phyloP scores from a whole-genome alignment of 2,113 vertebrate species.

The Felis chaus region DNA sequence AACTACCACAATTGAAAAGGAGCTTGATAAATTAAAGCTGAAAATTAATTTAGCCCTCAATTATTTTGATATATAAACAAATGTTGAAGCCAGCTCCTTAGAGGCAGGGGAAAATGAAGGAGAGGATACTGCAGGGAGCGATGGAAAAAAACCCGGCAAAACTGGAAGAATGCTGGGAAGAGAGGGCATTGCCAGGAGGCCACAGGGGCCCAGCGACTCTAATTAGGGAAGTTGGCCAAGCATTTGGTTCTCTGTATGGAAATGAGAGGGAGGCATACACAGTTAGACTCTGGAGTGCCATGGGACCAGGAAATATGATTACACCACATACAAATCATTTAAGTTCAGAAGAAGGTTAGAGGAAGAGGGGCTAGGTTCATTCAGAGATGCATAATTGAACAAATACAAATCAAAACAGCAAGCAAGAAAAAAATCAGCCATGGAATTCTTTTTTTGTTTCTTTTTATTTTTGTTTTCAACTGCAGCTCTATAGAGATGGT shows the following conservation, averaged over 20 bases:
- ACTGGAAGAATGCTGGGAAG: conserved; percentile 24
- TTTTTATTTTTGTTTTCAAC: conserved; percentile 5
- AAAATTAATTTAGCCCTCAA: conserved; percentile 79
- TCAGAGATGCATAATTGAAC: conserved; percentile 46
- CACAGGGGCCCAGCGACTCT: conserved; percentile 69
- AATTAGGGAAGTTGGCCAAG: conserved; percentile 81
- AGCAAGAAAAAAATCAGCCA: neutral
- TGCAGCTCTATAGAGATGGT: neutral
- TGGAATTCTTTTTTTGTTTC: neutral
- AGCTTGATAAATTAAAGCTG: conserved; percentile 77
- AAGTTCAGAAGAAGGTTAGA: conserved; percentile 70
- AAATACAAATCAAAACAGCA: conserved; percentile 50
- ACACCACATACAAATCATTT: conserved; percentile 70
- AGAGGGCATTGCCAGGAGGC: conserved; percentile 68
- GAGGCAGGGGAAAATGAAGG: conserved; percentile 39
- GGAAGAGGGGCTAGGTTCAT: conserved; percentile 51
- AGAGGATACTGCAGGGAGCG: neutral
- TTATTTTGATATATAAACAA: conserved; percentile 78
- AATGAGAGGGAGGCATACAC: conserved; percentile 73
- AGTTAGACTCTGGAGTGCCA: conserved; percentile 57
- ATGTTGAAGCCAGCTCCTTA: conserved; percentile 75
- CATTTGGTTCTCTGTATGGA: conserved; percentile 79
- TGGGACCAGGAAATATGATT: conserved; percentile 74
- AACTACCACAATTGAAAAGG: conserved; percentile 67
- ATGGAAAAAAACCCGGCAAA: conserved; percentile 46